Evolutionary conservation across 2,113 vertebrate genomes (phyloP).

Genomic region (Coreoperca whiteheadi): DNA sequence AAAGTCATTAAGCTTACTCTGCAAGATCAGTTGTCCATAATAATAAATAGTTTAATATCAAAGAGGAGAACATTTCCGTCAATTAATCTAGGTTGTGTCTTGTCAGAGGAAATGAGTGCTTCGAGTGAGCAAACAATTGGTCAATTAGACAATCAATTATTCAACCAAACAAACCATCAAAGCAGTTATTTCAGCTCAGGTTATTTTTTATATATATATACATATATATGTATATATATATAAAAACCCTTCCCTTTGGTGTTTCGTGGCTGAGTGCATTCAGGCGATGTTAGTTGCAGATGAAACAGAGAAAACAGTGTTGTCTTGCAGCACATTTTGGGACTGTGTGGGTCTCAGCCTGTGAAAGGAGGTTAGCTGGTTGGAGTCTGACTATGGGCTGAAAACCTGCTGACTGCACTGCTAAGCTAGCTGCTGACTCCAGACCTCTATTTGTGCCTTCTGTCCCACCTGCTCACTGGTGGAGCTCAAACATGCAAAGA

Average conservation of each 20-base stretch:
- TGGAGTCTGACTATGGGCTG: slow-evolving; percentile 58
- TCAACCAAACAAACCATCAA: slow-evolving; percentile 27
- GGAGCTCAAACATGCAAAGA: slow-evolving; percentile 51
- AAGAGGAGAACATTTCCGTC: slow-evolving; percentile 6
- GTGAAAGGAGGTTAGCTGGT: slow-evolving; percentile 64
- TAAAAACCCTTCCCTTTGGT: not conserved
- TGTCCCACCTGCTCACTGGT: slow-evolving; percentile 64
- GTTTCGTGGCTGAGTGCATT: slow-evolving; percentile 37
- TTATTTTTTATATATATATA: no score
- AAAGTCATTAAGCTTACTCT: slow-evolving; percentile 63
- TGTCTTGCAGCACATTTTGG: slow-evolving; percentile 46
- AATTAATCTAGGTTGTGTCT: slow-evolving; percentile 28
- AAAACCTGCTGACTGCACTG: slow-evolving; percentile 70
- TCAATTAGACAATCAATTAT: slow-evolving; percentile 13
- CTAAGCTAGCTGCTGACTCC: slow-evolving; percentile 72
- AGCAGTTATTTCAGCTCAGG: slow-evolving; percentile 20
- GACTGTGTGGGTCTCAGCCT: slow-evolving; percentile 43
- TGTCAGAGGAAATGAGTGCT: slow-evolving; percentile 2
- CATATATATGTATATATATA: no score
- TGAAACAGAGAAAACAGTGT: slow-evolving; percentile 50
- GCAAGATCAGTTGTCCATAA: slow-evolving; percentile 51
- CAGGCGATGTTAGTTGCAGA: slow-evolving; percentile 30
- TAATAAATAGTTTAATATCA: slow-evolving; percentile 60
- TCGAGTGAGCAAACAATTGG: slow-evolving; percentile 24
- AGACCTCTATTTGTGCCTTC: slow-evolving; percentile 54